Evolutionary conservation across 2,113 vertebrate species (phyloP).

Genomic region (Dipodomys merriami): DNA sequence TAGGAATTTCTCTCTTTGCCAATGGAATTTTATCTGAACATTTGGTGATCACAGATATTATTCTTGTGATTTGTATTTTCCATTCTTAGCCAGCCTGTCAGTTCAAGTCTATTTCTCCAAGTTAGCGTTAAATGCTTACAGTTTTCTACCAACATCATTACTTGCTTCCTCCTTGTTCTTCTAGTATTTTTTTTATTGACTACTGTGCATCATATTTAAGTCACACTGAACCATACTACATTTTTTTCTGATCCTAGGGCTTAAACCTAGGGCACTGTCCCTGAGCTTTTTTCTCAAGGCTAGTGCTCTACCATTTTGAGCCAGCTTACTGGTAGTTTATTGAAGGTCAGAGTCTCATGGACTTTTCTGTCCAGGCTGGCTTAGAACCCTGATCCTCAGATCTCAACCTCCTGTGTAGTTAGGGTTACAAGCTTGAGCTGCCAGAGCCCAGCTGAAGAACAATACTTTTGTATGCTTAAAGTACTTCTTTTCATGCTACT

Average conservation of each 20-base stretch:
- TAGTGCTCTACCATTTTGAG: too few species aligned
- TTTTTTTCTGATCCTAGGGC: background rate
- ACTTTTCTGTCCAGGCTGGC: too few species aligned
- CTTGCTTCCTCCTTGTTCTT: background rate
- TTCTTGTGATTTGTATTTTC: background rate
- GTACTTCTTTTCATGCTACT: background rate
- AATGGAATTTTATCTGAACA: background rate
- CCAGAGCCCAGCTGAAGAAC: background rate
- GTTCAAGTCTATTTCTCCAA: background rate
- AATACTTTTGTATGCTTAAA: background rate
- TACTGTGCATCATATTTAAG: background rate
- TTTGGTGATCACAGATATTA: background rate
- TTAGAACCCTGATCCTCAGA: too few species aligned
- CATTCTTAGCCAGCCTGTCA: background rate
- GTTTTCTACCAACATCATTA: background rate
- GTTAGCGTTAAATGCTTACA: background rate
- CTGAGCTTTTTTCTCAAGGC: too few species aligned
- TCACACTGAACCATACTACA: background rate
- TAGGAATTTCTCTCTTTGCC: background rate
- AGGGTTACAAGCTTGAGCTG: too few species aligned
- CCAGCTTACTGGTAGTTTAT: too few species aligned
- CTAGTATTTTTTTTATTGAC: background rate
- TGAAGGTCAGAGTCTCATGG: too few species aligned
- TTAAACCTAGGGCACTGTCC: too few species aligned
- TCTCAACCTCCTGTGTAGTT: too few species aligned